Base-by-base conservation (phyloP, 92 coral and sea anemone genomes). In the Bergia sp. region DNA sequence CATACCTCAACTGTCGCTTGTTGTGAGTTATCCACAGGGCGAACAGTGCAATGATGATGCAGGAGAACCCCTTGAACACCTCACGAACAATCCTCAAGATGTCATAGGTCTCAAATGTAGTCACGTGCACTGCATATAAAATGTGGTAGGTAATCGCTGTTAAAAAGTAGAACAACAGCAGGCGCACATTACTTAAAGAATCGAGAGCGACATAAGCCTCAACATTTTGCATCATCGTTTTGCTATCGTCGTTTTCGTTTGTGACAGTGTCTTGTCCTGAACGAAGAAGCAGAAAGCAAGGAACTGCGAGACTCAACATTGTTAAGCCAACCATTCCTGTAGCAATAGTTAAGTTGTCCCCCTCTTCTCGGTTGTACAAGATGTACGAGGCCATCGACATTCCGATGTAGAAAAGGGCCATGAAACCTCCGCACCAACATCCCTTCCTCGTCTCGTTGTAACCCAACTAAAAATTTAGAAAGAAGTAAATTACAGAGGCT, bases 21-120 rank as follows among this genome's bases (percentile, higher is more conserved):
- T 41, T 42, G 82, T 92, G 94, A 69, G 88, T 66, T 92, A 92
- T 92, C 92, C 94, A 92, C 77, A 89, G 71, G 71, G 81, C 91
- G 64, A 92, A 92, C 76, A 89, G 77, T 9, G 90, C 82, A 67
- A 92, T 69, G 38, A 86, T 74, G 7, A 92, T 82, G 82, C 92
- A 89, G 7, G 90, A 90, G 43, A 90, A 8, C 6, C 90, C 90
- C 74, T 92, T 92, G 39, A 80, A 82, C 36, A 77, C 79, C 57
- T 92, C 92, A 79, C 94, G 82, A 20, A 74, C 42, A 11, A 88
- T 81, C 37, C 89, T 88, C 77, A 5, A 0, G 4, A 73, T 38
- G 5, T 49, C 49, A 0, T 55, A 37, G 16, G 81, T 58, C 5
- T 73, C 40, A 11, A 18, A 43, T 7, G 36, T 44, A 29, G 73